Base-by-base conservation (phyloP, 2,113 vertebrate species). In the Amphiprion percula region DNA sequence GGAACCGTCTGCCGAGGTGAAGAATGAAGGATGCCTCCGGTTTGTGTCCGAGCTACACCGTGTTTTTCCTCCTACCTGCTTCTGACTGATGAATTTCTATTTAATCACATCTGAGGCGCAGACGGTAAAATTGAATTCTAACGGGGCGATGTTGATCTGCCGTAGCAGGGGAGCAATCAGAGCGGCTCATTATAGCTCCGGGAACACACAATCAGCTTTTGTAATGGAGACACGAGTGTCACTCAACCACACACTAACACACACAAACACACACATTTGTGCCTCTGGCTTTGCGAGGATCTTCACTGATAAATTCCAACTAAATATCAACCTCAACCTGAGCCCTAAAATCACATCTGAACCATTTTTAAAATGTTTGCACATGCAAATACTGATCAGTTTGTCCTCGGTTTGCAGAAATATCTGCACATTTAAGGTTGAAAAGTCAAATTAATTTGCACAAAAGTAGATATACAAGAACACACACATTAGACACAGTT, bases 131-230 rank as follows among this genome's bases (percentile, higher is more conserved):
- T 10, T 46, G 0, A 68, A 46, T 70, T 58, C 2, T 11, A 30
- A 47, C 67, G 16, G 15, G 1, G 0, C 24, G 10, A 26, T 67
- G 61, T 28, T 55, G 49, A 77, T 39, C 7, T 12, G 9, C 7
- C 28, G 30, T 1, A 47, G 10, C 67, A 26, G 39, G 62, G 2
- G 15, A 62, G 6, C 11, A 0, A 46, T 71, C 21, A 67, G 75
- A 30, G 64, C 7, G 8, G 19, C 50, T 79, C 24, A 70, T 74
- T 67, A 58, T 0, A 12, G 30, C 9, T 10, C 52, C 26, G 30
- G 26, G 39, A 33, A 59, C 9, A 50, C 56, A 30, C 15, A 50
- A 65, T 77, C 63, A 60, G 80, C 80, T 23, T 37, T 47, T 52
- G 5, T 47, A 10, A 46, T 16, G 23, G 50, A 33, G 26, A 28